Evolutionary conservation across 1,140 invertebrate genomes (phyloP).

Genomic region (Orussus abietinus): DNA sequence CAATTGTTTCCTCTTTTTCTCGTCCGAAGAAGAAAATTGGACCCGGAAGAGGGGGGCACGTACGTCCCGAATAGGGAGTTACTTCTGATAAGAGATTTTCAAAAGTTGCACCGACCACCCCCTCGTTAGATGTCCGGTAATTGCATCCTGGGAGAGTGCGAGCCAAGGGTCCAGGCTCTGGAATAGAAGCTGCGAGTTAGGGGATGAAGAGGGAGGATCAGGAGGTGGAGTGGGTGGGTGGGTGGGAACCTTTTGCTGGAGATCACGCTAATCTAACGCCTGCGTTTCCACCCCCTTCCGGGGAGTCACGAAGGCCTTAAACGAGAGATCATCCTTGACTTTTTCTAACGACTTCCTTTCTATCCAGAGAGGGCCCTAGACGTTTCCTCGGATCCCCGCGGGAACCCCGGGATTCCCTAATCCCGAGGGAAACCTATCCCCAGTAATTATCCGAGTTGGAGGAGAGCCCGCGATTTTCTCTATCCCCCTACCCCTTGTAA

Average conservation of each 20-base stretch:
- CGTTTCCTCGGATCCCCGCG: constrained; percentile 1
- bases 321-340: constrained; percentile 46
- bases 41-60: no score
- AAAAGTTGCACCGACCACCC: constrained; percentile 41
- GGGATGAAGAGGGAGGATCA: constrained; percentile 12
- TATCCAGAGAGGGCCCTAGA: constrained; percentile 1
- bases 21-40: no score
- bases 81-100: constrained; percentile 52
- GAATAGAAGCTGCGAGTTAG: constrained; percentile 12
- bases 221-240: constrained; percentile 17
- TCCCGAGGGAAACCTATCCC: constrained; percentile 1
- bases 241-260: constrained; percentile 43
- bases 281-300: constrained; percentile 29
- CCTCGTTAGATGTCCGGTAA: constrained; percentile 35
- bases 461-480: no score
- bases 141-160: constrained; percentile 29
- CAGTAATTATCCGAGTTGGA: no score
- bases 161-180: constrained; percentile 5
- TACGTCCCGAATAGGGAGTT: constrained; percentile 36
- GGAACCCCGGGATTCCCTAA: constrained; percentile 7
- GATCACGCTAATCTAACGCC: constrained; percentile 51
- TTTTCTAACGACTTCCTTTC: constrained; percentile 44
- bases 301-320: no score
- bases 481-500: no score
- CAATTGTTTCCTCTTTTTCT: background rate